Conservation (phyloP, 2,888 invertebrate genomes). For the Drosophila lutescens region DNA sequence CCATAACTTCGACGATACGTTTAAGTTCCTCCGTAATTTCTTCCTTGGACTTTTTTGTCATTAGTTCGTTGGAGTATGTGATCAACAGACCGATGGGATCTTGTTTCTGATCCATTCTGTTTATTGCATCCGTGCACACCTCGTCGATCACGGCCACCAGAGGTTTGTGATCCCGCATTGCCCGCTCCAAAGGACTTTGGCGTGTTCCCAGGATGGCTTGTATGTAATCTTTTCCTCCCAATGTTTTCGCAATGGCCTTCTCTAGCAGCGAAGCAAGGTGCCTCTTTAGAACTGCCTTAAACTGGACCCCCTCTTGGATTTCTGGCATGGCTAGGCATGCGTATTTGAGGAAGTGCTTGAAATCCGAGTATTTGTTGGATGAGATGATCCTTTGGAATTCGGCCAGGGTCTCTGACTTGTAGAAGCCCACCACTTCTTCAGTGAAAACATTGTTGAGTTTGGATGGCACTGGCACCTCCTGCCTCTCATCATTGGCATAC, state of each 20-base stretch:
- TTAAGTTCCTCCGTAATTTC: not conserved
- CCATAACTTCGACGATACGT: conserved; percentile 1
- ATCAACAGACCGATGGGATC: not conserved
- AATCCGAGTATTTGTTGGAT: not conserved
- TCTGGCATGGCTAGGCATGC: conserved; percentile 16
- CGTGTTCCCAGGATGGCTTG: conserved; percentile 1
- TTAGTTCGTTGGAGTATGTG: conserved; percentile 2
- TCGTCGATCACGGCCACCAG: not conserved
- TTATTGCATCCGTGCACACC: not conserved
- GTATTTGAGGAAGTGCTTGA: conserved; percentile 18
- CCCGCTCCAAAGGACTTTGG: not conserved
- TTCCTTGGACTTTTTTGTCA: not conserved
- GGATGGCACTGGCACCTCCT: not conserved
- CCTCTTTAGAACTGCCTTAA: not conserved
- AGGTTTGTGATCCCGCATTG: conserved; percentile 1
- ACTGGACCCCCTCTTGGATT: not conserved
- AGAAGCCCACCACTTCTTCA: conserved; percentile 5
- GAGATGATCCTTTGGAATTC: not conserved
- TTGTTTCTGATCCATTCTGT: not conserved
- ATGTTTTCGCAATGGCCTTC: not conserved
- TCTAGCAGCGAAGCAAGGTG: not conserved
- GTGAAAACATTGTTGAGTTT: conserved; percentile 19
- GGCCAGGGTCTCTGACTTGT: not conserved
- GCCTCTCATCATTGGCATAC: conserved; percentile 10
- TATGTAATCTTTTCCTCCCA: conserved; percentile 5